These are phyloP conservation scores for Phyllotreta cruciferae DNA, from an alignment of 2,888 invertebrate genomes.

Conservation along the genomic window DNA sequence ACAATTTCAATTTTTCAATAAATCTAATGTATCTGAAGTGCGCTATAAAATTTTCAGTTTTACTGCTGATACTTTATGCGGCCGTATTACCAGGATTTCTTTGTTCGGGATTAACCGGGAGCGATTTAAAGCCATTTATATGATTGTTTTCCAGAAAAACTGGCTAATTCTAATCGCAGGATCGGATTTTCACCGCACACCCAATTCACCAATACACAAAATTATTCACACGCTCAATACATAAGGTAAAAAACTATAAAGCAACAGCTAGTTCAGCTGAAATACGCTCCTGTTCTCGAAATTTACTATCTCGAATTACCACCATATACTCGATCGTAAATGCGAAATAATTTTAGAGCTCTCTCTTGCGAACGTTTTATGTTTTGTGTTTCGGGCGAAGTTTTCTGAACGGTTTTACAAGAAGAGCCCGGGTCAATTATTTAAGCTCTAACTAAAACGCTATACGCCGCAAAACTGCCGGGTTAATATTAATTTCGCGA, in stretches of 20 bases:
- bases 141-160: conserved; percentile 47
- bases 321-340: conserved; percentile 19
- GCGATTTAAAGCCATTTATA: conserved; percentile 42
- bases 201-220: neutral
- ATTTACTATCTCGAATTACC: conserved; percentile 13
- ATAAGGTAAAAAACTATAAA: neutral
- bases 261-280: neutral
- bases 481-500: too few species aligned
- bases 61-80: conserved; percentile 45
- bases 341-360: conserved; percentile 19
- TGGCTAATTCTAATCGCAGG: conserved; percentile 10
- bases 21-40: conserved; percentile 40
- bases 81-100: conserved; percentile 39
- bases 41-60: conserved; percentile 51
- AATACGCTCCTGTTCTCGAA: conserved; percentile 13
- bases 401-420: conserved; percentile 8
- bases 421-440: neutral
- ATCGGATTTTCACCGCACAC: neutral
- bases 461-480: too few species aligned
- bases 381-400: neutral
- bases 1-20: conserved; percentile 27
- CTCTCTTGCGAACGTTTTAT: neutral
- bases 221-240: neutral
- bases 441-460: too few species aligned
- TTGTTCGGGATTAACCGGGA: conserved; percentile 41